phyloP scores from a whole-genome alignment of 2,888 invertebrate genomes.

The Poecilus cupreus region DNA sequence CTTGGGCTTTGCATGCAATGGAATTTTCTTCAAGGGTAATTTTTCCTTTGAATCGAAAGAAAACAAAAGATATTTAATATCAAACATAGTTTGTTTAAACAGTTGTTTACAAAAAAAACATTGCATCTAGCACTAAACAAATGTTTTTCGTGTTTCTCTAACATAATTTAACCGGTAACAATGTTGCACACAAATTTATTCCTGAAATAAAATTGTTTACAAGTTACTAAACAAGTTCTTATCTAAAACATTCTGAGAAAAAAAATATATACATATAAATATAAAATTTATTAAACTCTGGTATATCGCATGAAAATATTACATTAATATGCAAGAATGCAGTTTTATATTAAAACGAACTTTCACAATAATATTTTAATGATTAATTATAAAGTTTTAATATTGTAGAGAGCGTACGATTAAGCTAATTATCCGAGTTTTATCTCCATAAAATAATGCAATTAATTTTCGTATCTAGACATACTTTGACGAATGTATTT shows the following conservation, averaged over 20 bases:
- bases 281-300: too few relatives aligned
- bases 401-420: not conserved
- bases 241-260: too few relatives aligned
- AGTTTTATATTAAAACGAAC: too few relatives aligned
- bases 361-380: not conserved
- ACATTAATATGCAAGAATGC: too few relatives aligned
- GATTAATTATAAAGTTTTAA: not conserved
- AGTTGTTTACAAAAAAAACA: not conserved
- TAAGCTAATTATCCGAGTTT: not conserved
- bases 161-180: too few relatives aligned
- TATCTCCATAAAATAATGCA: not conserved
- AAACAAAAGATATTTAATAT: conserved; percentile 23
- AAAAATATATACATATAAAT: too few relatives aligned
- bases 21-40: conserved; percentile 13
- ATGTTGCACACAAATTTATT: too few relatives aligned
- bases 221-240: too few relatives aligned
- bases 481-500: not conserved
- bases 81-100: conserved; percentile 18
- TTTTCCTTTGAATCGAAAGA: conserved; percentile 30
- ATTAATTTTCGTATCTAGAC: not conserved
- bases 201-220: too few relatives aligned
- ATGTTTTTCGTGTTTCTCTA: too few relatives aligned
- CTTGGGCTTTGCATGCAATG: not conserved
- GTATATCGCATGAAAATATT: too few relatives aligned
- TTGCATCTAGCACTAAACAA: not conserved